Base-by-base conservation (phyloP, 2,888 invertebrate species). In the Anoncus sp. region DNA sequence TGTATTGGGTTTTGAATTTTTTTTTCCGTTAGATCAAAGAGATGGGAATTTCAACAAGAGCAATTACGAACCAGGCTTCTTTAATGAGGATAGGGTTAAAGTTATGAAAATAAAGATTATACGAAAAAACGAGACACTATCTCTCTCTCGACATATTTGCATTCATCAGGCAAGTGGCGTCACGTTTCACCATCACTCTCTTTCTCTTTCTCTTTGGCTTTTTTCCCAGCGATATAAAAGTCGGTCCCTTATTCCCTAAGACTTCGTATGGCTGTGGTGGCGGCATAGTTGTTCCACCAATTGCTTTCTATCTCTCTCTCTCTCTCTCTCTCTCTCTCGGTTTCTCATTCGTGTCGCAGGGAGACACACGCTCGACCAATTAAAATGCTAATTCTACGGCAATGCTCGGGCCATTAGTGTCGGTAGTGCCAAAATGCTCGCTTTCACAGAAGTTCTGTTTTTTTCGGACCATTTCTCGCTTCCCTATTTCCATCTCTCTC, bases 311-410 rank as follows among this genome's bases (percentile, higher is more conserved):
- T 16, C 53, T 70, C 69, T 10, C 12, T 70, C n/a, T n/a, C n/a
- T n/a, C n/a, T n/a, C n/a, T n/a, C n/a, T n/a, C 22, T n/a, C 14
- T 35, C 45, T 53, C 43, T 16, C 53, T 70, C 69, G 4, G 10
- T 70, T 35, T 20, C 53, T 70, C 60, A 47, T 40, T 53, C 60
- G 47, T 66, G 69, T 66, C 45, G 69, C 62, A 74, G 77, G 79
- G 45, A 43, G 55, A 67, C 57, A 81, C 83, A 83, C 80, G 80
- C 79, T 81, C 80, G 71, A 49, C 79, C 84, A 83, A 84, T 86
- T 85, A 85, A 86, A 84, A 86, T 85, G 84, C 84, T 86, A 86
- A 86, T 86, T 84, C 80, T 77, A 80, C 80, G 69, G 82, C 67
- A 73, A 81, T 78, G 63, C 67, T 72, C 53, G 77, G 53, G 65